Evolutionary conservation across 2,888 invertebrate species (phyloP).

Genomic region (Drosophila ezoana): DNA sequence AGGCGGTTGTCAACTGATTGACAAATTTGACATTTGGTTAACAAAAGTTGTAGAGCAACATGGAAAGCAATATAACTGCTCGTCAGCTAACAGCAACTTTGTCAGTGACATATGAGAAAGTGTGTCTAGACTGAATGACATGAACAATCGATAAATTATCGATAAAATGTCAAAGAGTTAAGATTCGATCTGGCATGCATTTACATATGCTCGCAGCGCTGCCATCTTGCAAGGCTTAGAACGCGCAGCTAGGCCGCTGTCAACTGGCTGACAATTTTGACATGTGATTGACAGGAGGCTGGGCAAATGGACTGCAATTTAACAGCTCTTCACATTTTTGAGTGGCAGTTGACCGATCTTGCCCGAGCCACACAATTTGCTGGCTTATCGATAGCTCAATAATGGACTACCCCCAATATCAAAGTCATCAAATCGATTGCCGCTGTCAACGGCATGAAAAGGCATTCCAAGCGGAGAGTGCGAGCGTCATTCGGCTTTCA

Average conservation of each 20-base stretch:
- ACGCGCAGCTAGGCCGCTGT: too few species aligned
- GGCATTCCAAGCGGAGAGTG: conserved; percentile 5
- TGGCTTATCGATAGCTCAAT: conserved; percentile 1
- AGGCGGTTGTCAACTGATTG: too few species aligned
- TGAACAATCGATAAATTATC: neutral
- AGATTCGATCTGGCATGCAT: too few species aligned
- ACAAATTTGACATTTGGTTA: neutral
- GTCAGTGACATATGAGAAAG: neutral
- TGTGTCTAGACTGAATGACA: neutral
- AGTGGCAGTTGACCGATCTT: too few species aligned
- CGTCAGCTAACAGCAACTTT: neutral
- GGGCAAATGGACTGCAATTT: too few species aligned
- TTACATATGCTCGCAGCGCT: too few species aligned
- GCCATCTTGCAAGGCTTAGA: too few species aligned
- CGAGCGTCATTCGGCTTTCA: conserved; percentile 13
- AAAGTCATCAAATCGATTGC: conserved; percentile 20
- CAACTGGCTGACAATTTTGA: too few species aligned
- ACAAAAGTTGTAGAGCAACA: neutral
- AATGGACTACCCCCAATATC: conserved; percentile 17
- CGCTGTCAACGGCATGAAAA: neutral
- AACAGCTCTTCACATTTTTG: too few species aligned
- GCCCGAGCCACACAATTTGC: too few species aligned
- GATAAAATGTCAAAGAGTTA: neutral
- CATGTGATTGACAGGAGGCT: too few species aligned
- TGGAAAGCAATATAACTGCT: too few species aligned